A percentile compares a stretch with the other conserved stretches of the same genome.
phyloP scores from a whole-genome alignment of 92 coral and sea anemone genomes.

The Porites evermanni region DNA sequence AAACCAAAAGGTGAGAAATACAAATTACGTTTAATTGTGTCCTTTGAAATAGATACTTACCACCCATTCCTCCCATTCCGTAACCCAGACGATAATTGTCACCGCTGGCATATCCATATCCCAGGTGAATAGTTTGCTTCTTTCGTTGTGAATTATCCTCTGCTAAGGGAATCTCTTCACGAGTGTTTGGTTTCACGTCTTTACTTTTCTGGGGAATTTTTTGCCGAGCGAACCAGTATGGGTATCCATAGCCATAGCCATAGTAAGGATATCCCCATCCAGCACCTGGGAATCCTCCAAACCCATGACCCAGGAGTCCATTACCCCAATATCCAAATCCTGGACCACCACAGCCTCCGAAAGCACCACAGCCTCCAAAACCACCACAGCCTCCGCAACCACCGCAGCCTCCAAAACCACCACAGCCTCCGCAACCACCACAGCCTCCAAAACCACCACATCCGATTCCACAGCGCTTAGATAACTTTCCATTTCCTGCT shows the following conservation, averaged over 20 bases:
- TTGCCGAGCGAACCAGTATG: slow-evolving; percentile 78
- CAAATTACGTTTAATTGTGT: too few species aligned
- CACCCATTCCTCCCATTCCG: slow-evolving; percentile 99
- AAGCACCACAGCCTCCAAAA: slow-evolving; percentile 57
- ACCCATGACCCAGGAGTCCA: slow-evolving; percentile 43
- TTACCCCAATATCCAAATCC: slow-evolving; percentile 59
- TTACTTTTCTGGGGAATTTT: slow-evolving; percentile 74
- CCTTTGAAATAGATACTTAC: slow-evolving; percentile 14
- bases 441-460: slow-evolving; percentile 31
- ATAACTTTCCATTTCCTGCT: slow-evolving; percentile 39
- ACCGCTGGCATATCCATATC: slow-evolving; percentile 99
- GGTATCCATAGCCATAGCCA: slow-evolving; percentile 77
- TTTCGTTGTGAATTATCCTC: slow-evolving; percentile 46
- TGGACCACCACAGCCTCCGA: slow-evolving; percentile 66
- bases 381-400: slow-evolving; percentile 60
- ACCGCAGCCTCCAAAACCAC: slow-evolving; percentile 57
- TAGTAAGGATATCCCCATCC: slow-evolving; percentile 67
- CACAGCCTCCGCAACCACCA: slow-evolving; percentile 18
- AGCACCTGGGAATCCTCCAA: slow-evolving; percentile 50
- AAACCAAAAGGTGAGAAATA: background rate
- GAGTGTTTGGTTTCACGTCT: slow-evolving; percentile 80
- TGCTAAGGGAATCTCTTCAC: slow-evolving; percentile 86
- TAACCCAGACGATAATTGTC: slow-evolving; percentile 98
- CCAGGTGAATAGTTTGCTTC: slow-evolving; percentile 97
- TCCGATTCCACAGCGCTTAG: slow-evolving; percentile 55